Conservation (phyloP, 1,140 invertebrate genomes). For the Rhopalosiphum maidis region DNA sequence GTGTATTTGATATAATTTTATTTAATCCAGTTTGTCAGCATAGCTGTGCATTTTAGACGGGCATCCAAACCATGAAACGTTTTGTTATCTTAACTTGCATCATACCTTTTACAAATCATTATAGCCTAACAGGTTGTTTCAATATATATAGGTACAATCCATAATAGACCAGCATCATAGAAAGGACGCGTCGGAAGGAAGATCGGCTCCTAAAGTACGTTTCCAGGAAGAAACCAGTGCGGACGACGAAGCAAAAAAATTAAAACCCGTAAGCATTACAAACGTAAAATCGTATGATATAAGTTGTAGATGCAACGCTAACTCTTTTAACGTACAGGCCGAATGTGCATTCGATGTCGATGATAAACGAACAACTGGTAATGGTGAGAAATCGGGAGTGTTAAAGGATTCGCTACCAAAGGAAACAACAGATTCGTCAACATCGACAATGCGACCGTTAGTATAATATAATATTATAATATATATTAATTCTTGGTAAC, state of each 20-base stretch:
- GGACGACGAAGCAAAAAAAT: slow-evolving; percentile 58
- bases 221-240: slow-evolving; percentile 76
- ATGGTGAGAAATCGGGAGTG: slow-evolving; percentile 26
- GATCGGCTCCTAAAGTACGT: slow-evolving; percentile 82
- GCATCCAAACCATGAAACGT: background rate
- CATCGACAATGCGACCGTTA: slow-evolving; percentile 46
- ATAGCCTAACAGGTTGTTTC: background rate
- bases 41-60: slow-evolving; percentile 11
- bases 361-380: background rate
- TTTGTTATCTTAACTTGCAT: background rate
- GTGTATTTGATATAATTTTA: background rate
- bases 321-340: background rate
- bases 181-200: slow-evolving; percentile 74
- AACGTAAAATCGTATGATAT: background rate
- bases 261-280: slow-evolving; percentile 32
- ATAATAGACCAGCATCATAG: slow-evolving; percentile 87
- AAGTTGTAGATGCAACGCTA: background rate
- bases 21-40: background rate
- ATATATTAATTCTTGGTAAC: background rate
- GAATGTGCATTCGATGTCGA: background rate
- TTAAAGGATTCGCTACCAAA: slow-evolving; percentile 9
- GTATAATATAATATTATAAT: background rate
- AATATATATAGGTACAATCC: slow-evolving; percentile 76
- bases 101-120: background rate
- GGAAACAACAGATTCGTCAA: slow-evolving; percentile 43